phyloP scores from a whole-genome alignment of 2,113 vertebrate species.

The Heliornis fulica region DNA sequence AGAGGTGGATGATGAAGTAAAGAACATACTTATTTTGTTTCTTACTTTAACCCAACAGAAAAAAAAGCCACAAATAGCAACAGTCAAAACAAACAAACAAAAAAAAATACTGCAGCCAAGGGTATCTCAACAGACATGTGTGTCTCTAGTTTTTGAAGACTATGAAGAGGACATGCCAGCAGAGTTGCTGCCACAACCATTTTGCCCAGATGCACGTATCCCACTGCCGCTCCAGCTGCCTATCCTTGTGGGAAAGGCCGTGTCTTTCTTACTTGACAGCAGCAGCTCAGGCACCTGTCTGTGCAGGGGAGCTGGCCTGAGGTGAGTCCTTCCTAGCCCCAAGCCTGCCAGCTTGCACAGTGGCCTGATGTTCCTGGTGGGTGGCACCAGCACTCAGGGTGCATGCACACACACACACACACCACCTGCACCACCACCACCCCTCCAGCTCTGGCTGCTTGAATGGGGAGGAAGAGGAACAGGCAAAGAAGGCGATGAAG shows the following conservation, averaged over 20 bases:
- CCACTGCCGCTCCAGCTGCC: background rate
- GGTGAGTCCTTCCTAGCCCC: accelerated
- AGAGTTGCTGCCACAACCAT: background rate
- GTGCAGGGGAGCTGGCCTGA: background rate
- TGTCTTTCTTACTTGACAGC: background rate
- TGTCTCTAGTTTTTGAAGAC: background rate
- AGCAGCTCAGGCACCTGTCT: background rate
- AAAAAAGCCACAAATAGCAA: background rate
- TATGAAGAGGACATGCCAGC: background rate
- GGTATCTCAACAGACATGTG: background rate
- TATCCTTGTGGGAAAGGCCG: background rate
- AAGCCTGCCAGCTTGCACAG: background rate
- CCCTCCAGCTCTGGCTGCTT: background rate
- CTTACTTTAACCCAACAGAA: background rate
- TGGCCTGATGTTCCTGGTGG: accelerated
- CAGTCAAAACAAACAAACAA: conserved; percentile 36
- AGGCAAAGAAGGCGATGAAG: background rate
- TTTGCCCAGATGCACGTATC: accelerated
- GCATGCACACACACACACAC: too few species aligned
- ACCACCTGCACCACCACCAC: too few species aligned
- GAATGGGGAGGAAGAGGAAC: background rate
- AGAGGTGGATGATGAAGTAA: background rate
- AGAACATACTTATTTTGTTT: background rate
- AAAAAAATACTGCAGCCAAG: background rate
- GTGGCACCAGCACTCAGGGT: accelerated